phyloP scores from a whole-genome alignment of 2,113 vertebrate genomes.

The Crypturellus undulatus region DNA sequence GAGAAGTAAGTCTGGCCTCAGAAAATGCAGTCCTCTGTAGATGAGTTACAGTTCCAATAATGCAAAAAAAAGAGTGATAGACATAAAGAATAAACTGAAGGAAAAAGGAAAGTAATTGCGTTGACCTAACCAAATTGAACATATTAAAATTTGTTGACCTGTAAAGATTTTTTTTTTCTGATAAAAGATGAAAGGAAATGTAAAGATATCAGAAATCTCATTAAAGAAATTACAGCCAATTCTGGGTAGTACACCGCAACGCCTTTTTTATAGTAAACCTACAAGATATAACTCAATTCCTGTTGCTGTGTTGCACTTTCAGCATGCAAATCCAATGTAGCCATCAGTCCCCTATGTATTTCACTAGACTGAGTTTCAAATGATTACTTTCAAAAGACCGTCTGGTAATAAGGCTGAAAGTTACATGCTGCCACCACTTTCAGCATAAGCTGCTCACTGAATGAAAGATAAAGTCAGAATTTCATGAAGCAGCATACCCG shows the following conservation, averaged over 20 bases:
- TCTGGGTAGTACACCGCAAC: neutral
- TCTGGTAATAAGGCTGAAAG: neutral
- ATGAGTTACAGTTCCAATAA: neutral
- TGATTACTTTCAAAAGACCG: fast-evolving
- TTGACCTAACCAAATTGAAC: fast-evolving
- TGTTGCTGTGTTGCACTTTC: neutral
- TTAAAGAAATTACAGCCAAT: neutral
- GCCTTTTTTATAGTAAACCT: fast-evolving
- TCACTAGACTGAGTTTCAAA: neutral
- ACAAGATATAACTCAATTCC: neutral
- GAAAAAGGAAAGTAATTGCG: neutral
- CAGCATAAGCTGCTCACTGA: neutral
- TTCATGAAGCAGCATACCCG: neutral
- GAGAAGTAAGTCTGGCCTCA: neutral
- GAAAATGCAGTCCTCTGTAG: neutral
- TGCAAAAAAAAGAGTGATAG: neutral
- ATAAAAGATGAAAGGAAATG: neutral
- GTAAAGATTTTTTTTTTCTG: neutral
- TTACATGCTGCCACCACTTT: neutral
- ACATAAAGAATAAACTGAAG: neutral
- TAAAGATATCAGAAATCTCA: neutral
- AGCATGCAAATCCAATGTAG: neutral
- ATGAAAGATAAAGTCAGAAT: neutral
- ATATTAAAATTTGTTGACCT: neutral
- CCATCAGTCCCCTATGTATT: fast-evolving